Evolutionary conservation across 92 coral and sea anemone genomes (phyloP).

Genomic region (Scolanthus callimorphus): DNA sequence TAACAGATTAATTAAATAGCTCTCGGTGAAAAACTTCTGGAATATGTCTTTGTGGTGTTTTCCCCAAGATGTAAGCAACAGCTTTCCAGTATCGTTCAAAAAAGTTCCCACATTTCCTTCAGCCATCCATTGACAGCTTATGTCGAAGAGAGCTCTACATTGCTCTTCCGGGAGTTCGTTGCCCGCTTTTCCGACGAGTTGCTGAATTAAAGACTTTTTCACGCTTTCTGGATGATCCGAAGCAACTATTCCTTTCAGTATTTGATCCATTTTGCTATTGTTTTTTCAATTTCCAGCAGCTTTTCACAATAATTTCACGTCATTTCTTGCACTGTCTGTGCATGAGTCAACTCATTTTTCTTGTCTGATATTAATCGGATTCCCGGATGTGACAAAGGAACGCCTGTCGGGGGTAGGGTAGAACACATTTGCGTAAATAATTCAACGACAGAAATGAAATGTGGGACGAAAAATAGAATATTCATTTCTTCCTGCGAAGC

Average conservation of each 20-base stretch:
- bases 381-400: too few relatives aligned
- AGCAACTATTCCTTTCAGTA: constrained; percentile 76
- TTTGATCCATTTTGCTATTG: constrained; percentile 84
- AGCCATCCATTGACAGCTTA: constrained; percentile 77
- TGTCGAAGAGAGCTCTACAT: constrained; percentile 64
- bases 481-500: too few relatives aligned
- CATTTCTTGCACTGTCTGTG: neutral
- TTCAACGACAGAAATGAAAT: too few relatives aligned
- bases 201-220: constrained; percentile 82
- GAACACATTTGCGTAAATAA: too few relatives aligned
- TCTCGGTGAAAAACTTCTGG: constrained; percentile 74
- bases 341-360: too few relatives aligned
- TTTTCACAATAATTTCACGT: neutral
- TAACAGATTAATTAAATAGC: constrained; percentile 46
- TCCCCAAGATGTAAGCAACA: constrained; percentile 74
- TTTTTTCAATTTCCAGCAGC: constrained; percentile 30
- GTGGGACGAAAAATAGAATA: too few relatives aligned
- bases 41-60: constrained; percentile 75
- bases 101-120: constrained; percentile 44
- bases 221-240: constrained; percentile 82
- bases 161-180: constrained; percentile 67
- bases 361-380: too few relatives aligned
- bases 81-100: constrained; percentile 65
- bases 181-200: constrained; percentile 64
- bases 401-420: too few relatives aligned